Evolutionary conservation across 2,797 vertebrate genomes (phyloP).

Genomic region (Bradypus variegatus): DNA sequence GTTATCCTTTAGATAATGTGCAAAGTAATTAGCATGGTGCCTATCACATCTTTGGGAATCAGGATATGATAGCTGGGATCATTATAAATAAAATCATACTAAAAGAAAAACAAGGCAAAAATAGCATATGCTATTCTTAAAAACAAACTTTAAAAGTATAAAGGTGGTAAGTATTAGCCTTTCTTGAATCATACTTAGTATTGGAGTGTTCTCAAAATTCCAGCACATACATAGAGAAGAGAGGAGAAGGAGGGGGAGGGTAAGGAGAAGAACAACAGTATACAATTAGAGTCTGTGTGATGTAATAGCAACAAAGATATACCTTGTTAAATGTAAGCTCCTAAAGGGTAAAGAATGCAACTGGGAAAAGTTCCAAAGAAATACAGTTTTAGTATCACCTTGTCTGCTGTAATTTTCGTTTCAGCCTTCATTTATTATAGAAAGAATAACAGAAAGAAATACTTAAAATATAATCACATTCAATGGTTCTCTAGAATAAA

Average conservation of each 20-base stretch:
- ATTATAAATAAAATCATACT: not conserved
- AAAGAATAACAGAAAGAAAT: conserved; percentile 3
- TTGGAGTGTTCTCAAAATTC: not conserved
- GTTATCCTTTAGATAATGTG: not conserved
- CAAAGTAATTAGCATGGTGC: not conserved
- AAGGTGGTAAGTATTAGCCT: not conserved
- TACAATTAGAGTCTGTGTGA: not conserved
- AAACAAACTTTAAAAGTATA: not conserved
- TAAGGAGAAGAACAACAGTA: not conserved
- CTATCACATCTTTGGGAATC: not conserved
- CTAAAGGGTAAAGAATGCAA: not conserved
- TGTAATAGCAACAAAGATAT: not conserved
- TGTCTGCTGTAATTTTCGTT: not conserved
- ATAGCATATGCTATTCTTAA: not conserved
- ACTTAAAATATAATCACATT: not conserved
- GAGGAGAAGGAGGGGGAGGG: no score
- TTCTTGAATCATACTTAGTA: not conserved
- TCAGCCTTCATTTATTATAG: not conserved
- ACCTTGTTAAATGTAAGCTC: not conserved
- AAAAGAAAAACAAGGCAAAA: not conserved
- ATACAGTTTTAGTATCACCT: not conserved
- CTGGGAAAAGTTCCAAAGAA: not conserved
- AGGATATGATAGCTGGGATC: not conserved
- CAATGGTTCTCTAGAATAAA: not conserved
- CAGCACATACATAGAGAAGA: not conserved